phyloP scores from a whole-genome alignment of 2,797 vertebrate species.

The Epinephelus malabaricus region DNA sequence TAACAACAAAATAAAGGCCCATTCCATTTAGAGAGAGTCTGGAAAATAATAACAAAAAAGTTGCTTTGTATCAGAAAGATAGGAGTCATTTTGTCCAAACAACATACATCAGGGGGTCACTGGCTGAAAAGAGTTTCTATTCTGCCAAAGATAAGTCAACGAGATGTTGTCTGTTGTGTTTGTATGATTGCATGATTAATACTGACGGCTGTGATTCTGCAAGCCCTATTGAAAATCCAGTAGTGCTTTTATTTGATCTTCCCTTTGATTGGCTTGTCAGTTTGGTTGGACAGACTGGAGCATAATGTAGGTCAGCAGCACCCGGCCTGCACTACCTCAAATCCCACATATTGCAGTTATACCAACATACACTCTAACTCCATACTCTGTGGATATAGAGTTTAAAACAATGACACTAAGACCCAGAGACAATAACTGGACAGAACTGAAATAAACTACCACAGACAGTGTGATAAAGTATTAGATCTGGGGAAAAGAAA shows the following conservation, averaged over 20 bases:
- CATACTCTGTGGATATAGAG: not conserved
- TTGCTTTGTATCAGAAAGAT: slow-evolving; percentile 21
- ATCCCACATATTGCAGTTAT: not conserved
- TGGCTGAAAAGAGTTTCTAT: slow-evolving; percentile 20
- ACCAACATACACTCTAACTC: not conserved
- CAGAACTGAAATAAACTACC: not conserved
- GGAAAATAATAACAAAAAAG: slow-evolving; percentile 21
- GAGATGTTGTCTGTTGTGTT: slow-evolving; percentile 22
- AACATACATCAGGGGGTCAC: slow-evolving; percentile 4
- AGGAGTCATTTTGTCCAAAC: slow-evolving; percentile 21
- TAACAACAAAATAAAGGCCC: slow-evolving; percentile 28
- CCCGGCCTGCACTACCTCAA: not conserved
- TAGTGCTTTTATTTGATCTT: slow-evolving; percentile 16
- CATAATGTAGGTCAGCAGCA: slow-evolving; percentile 29
- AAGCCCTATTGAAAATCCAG: slow-evolving; percentile 14
- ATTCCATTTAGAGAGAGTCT: not conserved
- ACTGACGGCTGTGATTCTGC: slow-evolving; percentile 29
- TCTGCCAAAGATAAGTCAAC: slow-evolving; percentile 14
- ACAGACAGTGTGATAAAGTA: not conserved
- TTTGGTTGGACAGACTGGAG: slow-evolving; percentile 12
- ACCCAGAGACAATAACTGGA: not conserved
- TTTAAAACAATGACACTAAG: not conserved
- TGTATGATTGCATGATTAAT: slow-evolving; percentile 38
- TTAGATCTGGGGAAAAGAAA: too few relatives aligned
- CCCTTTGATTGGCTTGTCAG: not conserved